phyloP scores from a whole-genome alignment of 2,797 vertebrate genomes.

The Lithobates pipiens region DNA sequence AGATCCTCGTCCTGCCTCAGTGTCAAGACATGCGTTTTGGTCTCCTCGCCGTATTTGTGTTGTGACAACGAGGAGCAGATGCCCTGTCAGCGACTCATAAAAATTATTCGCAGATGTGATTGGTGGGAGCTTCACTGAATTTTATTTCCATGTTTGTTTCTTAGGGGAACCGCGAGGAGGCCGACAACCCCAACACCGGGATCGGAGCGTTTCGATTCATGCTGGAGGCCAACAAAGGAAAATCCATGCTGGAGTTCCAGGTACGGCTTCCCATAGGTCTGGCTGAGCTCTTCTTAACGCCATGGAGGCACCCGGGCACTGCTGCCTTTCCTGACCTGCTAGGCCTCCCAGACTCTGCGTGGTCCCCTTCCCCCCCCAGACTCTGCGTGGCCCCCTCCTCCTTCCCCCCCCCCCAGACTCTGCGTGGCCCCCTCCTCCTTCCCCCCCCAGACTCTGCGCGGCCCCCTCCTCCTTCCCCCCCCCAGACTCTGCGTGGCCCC shows the following conservation, averaged over 20 bases:
- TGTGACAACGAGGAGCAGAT: conserved; percentile 17
- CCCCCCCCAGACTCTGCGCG: too few relatives aligned
- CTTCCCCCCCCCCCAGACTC: too few relatives aligned
- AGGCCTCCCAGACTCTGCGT: too few relatives aligned
- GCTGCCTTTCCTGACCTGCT: background rate
- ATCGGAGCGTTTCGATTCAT: conserved; percentile 98
- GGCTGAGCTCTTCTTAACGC: background rate
- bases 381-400: too few relatives aligned
- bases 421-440: too few relatives aligned
- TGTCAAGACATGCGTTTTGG: too few relatives aligned
- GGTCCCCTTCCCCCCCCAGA: too few relatives aligned
- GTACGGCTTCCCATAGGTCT: conserved; percentile 67
- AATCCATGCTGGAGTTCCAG: conserved; percentile 99
- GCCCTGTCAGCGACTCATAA: background rate
- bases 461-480: too few relatives aligned
- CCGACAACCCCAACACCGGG: conserved; percentile 94
- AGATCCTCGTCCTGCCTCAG: too few relatives aligned
- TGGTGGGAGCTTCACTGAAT: background rate
- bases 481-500: too few relatives aligned
- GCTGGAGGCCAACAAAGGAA: conserved; percentile 98
- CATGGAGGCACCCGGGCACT: background rate
- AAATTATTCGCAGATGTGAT: conserved; percentile 7
- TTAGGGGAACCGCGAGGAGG: conserved; percentile 94
- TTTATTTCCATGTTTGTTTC: conserved; percentile 27
- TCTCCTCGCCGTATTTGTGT: background rate